Evolutionary conservation across 1,140 invertebrate genomes (phyloP).

Genomic region (Fragariocoptes setiger): DNA sequence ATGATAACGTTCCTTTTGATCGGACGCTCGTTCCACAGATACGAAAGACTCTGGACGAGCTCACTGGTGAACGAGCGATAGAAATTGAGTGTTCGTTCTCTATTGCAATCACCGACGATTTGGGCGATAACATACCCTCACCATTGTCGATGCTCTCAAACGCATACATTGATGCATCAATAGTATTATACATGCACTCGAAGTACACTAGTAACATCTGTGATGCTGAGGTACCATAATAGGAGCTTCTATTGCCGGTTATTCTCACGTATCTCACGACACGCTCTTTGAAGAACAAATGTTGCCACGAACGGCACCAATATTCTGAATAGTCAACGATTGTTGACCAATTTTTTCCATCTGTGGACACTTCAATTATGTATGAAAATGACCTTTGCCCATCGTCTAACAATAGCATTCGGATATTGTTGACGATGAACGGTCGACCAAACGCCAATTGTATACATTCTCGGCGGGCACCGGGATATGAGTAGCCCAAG

Average conservation of each 20-base stretch:
- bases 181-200: slow-evolving; percentile 50
- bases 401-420: slow-evolving; percentile 69
- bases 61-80: too few species aligned
- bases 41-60: too few species aligned
- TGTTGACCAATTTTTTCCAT: slow-evolving; percentile 71
- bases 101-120: too few species aligned
- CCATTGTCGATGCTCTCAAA: not conserved
- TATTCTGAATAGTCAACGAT: slow-evolving; percentile 67
- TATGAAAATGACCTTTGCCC: slow-evolving; percentile 82
- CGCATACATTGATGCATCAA: not conserved
- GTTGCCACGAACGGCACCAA: slow-evolving; percentile 81
- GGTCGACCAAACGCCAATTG: slow-evolving; percentile 51
- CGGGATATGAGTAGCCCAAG: not conserved
- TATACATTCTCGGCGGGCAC: too few species aligned
- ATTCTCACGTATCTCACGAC: slow-evolving; percentile 60
- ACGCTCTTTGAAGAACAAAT: slow-evolving; percentile 55
- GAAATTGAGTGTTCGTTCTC: too few species aligned
- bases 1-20: too few species aligned
- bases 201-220: slow-evolving; percentile 37
- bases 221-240: too few species aligned
- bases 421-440: slow-evolving; percentile 70
- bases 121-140: too few species aligned
- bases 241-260: slow-evolving; percentile 68
- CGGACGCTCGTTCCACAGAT: too few species aligned
- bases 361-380: slow-evolving; percentile 78